phyloP scores from a whole-genome alignment of 2,888 invertebrate genomes.

The Cephus runcator region DNA sequence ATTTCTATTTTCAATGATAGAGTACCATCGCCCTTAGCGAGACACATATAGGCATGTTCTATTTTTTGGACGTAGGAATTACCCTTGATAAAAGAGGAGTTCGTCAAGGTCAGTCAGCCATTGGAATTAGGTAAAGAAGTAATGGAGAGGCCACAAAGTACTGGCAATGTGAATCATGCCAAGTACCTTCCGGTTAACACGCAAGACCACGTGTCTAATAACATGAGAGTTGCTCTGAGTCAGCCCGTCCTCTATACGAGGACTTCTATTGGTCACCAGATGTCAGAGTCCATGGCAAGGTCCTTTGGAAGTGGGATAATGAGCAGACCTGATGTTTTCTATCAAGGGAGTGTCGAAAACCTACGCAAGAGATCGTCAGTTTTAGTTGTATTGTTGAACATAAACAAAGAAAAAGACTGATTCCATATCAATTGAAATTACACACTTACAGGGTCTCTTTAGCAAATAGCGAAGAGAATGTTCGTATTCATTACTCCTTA shows the following conservation, averaged over 20 bases:
- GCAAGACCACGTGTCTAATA: conserved; percentile 32
- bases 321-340: conserved; percentile 88
- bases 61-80: neutral
- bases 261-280: conserved; percentile 63
- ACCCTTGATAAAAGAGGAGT: neutral
- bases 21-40: too few species aligned
- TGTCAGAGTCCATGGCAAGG: conserved; percentile 23
- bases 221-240: conserved; percentile 73
- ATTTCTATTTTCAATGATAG: too few species aligned
- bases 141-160: conserved; percentile 32
- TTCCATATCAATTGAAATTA: neutral
- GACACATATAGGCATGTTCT: too few species aligned
- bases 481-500: conserved; percentile 34
- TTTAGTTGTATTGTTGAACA: neutral
- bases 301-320: conserved; percentile 80
- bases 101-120: conserved; percentile 3
- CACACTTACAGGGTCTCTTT: conserved; percentile 36
- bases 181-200: conserved; percentile 29
- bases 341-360: conserved; percentile 80
- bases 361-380: conserved; percentile 58
- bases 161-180: conserved; percentile 31
- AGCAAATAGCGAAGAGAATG: conserved; percentile 37
- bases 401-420: neutral
- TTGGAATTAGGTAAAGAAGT: neutral
- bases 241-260: conserved; percentile 74